Conservation (phyloP, 2,797 vertebrate species). For the Diceros bicornis region DNA sequence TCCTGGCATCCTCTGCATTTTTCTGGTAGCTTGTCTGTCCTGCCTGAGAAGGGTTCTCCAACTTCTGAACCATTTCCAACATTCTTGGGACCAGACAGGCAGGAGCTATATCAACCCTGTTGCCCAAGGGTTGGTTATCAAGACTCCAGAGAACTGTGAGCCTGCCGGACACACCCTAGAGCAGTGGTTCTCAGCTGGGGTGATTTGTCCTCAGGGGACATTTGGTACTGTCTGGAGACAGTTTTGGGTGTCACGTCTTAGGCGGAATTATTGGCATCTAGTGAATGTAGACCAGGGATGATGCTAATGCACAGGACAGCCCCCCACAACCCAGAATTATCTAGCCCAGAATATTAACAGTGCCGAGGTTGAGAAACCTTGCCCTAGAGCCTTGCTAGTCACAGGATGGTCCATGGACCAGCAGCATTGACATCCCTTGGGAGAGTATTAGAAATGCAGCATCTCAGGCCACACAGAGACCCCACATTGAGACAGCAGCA, state of each 20-base stretch:
- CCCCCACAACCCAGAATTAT: not conserved
- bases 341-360: not conserved
- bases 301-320: not conserved
- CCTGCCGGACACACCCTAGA: not conserved
- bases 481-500: not conserved
- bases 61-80: not conserved
- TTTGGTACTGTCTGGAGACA: not conserved
- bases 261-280: not conserved
- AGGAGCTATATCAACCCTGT: not conserved
- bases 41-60: not conserved
- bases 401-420: not conserved
- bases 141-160: not conserved
- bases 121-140: not conserved
- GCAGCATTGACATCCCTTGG: not conserved
- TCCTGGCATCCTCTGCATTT: not conserved
- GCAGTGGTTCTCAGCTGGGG: not conserved
- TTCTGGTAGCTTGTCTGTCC: not conserved
- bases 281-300: not conserved
- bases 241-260: not conserved
- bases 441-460: not conserved
- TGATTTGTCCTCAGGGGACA: not conserved
- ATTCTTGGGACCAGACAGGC: not conserved
- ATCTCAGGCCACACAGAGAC: not conserved
- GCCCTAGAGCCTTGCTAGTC: not conserved
- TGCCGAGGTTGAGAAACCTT: not conserved